Evolutionary conservation across 2,113 vertebrate species (phyloP).

Genomic region (Cricetomys ansorgei): DNA sequence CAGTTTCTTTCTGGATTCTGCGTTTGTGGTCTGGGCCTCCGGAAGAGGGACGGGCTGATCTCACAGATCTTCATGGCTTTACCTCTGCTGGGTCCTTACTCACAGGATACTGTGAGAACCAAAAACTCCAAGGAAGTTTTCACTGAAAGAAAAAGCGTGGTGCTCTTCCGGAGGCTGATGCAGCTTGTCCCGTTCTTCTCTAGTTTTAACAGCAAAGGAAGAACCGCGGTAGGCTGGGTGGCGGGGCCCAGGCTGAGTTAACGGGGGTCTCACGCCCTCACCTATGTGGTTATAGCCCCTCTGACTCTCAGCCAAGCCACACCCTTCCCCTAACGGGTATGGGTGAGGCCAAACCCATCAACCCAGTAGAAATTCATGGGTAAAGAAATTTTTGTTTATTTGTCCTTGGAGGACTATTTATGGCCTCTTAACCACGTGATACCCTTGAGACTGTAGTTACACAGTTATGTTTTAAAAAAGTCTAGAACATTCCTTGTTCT

Average conservation of each 20-base stretch:
- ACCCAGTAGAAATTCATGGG: not conserved
- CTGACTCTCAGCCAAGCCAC: not conserved
- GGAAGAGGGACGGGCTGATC: not conserved
- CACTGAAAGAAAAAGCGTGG: not conserved
- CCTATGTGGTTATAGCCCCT: not conserved
- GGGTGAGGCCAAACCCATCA: not conserved
- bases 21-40: not conserved
- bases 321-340: not conserved
- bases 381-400: slow-evolving; percentile 15
- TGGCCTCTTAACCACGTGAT: slow-evolving; percentile 50
- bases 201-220: not conserved
- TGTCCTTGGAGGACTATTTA: slow-evolving; percentile 73
- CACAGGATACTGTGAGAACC: not conserved
- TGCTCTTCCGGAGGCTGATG: not conserved
- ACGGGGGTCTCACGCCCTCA: not conserved
- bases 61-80: not conserved
- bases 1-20: not conserved
- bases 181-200: not conserved
- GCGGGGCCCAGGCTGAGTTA: not conserved
- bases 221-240: not conserved
- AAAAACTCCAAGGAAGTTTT: not conserved
- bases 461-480: slow-evolving; percentile 17
- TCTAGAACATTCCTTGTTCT: slow-evolving; percentile 45
- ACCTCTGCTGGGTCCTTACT: not conserved
- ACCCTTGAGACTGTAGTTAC: slow-evolving; percentile 66